phyloP scores from a whole-genome alignment of 2,888 invertebrate species.

The Neuroscelio doddi region DNA sequence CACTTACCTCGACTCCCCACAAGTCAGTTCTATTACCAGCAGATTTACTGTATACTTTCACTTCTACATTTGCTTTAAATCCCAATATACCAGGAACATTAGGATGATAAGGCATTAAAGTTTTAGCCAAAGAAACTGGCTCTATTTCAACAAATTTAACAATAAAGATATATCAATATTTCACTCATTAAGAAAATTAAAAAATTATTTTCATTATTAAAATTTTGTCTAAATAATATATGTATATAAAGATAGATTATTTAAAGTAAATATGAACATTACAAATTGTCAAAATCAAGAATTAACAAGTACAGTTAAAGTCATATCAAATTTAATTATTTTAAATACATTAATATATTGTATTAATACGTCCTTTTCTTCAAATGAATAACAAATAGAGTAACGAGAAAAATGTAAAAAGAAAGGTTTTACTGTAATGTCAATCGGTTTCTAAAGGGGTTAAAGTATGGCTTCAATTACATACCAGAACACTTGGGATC shows the following conservation, averaged over 20 bases:
- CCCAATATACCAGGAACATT: constrained; percentile 76
- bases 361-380: too few species aligned
- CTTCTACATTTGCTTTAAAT: constrained; percentile 75
- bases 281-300: too few species aligned
- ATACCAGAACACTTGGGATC: constrained; percentile 82
- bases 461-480: constrained; percentile 73
- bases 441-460: constrained; percentile 58
- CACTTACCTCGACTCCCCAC: constrained; percentile 80
- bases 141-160: constrained; percentile 65
- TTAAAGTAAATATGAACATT: too few species aligned
- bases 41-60: constrained; percentile 81
- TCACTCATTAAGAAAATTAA: constrained; percentile 23
- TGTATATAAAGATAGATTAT: too few species aligned
- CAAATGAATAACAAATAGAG: too few species aligned
- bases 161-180: constrained; percentile 21
- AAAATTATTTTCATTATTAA: too few species aligned
- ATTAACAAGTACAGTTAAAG: too few species aligned
- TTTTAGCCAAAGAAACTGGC: constrained; percentile 78
- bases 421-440: constrained; percentile 44
- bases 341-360: too few species aligned
- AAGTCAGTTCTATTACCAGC: constrained; percentile 77
- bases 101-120: constrained; percentile 75
- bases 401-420: constrained; percentile 28
- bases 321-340: too few species aligned
- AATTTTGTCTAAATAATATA: too few species aligned